Percentiles rank a stretch among this genome's conserved stretches.
phyloP scores from a whole-genome alignment of 1,140 invertebrate species.

The Lineus longissimus region DNA sequence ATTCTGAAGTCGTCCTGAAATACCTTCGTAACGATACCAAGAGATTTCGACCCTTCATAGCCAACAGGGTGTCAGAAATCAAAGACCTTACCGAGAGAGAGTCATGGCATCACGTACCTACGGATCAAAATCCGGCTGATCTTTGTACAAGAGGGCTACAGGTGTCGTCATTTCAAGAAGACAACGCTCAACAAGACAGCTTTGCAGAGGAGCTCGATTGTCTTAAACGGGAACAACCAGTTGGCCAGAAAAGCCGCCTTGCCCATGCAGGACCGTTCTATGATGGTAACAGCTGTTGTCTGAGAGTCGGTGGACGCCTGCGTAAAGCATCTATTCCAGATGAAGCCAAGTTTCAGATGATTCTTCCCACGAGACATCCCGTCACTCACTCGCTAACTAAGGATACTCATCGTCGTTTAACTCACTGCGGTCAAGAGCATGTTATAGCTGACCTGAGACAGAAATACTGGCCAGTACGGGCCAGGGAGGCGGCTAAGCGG shows the following conservation, averaged over 20 bases:
- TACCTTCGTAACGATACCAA: not conserved
- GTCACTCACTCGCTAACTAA: not conserved
- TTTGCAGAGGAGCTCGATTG: no score
- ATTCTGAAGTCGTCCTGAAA: not conserved
- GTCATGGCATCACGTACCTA: not conserved
- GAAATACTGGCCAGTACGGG: conserved; percentile 1
- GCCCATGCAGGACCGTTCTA: not conserved
- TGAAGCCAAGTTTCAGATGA: conserved; percentile 1
- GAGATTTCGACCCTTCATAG: not conserved
- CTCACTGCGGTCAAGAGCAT: not conserved
- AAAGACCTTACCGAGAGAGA: not conserved
- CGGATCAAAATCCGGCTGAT: conserved; percentile 4
- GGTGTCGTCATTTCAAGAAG: no score
- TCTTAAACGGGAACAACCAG: not conserved
- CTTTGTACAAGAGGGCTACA: not conserved
- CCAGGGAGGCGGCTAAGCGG: not conserved
- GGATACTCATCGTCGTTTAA: not conserved
- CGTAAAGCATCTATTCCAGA: not conserved
- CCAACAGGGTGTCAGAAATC: not conserved
- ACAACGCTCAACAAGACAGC: no score
- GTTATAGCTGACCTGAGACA: not conserved
- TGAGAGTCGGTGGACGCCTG: not conserved
- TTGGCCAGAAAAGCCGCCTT: not conserved
- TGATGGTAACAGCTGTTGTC: not conserved
- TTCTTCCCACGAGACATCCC: not conserved